These are phyloP conservation scores for Lathronympha strigana DNA, from an alignment of 2,888 invertebrate species.

Conservation along the genomic window DNA sequence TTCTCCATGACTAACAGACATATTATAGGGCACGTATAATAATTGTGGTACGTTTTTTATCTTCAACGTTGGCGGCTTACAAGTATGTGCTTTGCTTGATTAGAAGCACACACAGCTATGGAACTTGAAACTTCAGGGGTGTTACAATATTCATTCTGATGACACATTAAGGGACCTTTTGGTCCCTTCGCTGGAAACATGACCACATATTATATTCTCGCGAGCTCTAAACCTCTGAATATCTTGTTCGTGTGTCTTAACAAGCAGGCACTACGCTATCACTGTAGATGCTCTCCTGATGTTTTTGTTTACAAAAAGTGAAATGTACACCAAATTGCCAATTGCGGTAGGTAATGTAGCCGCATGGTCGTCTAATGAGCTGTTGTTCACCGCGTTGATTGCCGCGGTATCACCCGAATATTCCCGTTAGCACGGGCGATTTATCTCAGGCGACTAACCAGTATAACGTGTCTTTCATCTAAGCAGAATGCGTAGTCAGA, in stretches of 20 bases:
- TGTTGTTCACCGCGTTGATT: constrained; percentile 22
- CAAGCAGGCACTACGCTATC: not conserved
- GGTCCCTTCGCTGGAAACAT: no score
- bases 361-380: constrained; percentile 25
- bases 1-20: not conserved
- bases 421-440: not conserved
- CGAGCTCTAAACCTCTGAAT: no score
- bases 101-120: no score
- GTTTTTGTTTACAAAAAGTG: constrained; percentile 22
- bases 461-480: not conserved
- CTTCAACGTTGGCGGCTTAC: no score
- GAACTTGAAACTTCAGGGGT: no score
- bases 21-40: not conserved
- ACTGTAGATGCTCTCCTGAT: not conserved
- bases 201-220: no score
- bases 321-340: constrained; percentile 17
- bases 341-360: constrained; percentile 19
- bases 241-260: no score
- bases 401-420: constrained; percentile 20
- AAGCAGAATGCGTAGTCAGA: not conserved
- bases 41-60: not conserved
- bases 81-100: no score
- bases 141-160: no score
- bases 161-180: no score
- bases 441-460: not conserved